Percentiles rank a stretch among this genome's conserved stretches.
Conservation (phyloP, 2,888 invertebrate genomes). For the Macrosoma leucophasiata region DNA sequence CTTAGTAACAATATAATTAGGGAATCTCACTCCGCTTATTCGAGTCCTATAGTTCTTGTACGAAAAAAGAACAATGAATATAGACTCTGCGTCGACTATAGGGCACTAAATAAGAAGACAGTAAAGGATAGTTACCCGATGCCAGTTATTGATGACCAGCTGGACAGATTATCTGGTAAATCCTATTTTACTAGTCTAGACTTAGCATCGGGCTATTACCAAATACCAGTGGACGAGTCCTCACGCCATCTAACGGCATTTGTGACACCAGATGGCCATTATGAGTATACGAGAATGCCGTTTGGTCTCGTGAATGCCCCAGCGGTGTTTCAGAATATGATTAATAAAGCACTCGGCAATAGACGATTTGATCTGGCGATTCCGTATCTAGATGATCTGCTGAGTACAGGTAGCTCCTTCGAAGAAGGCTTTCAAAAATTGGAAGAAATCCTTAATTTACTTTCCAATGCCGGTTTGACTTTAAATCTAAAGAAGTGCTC, state of each 20-base stretch:
- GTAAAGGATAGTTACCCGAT: conserved; percentile 18
- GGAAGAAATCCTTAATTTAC: neutral
- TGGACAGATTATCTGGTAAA: conserved; percentile 28
- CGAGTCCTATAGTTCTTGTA: conserved; percentile 20
- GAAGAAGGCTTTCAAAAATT: neutral
- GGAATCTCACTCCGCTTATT: conserved; percentile 15
- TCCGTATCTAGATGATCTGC: conserved; percentile 8
- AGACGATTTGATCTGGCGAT: conserved; percentile 4
- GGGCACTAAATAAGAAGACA: conserved; percentile 17
- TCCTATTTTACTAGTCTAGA: conserved; percentile 29
- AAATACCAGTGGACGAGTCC: conserved; percentile 27
- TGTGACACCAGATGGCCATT: conserved; percentile 33
- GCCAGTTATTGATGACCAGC: conserved; percentile 32
- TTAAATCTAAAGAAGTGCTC: conserved; percentile 1
- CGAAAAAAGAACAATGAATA: conserved; percentile 19
- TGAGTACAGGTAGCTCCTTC: neutral
- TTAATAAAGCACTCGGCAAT: conserved; percentile 16
- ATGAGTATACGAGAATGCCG: conserved; percentile 27
- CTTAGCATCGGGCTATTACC: conserved; percentile 32
- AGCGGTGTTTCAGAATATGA: conserved; percentile 27
- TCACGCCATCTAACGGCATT: conserved; percentile 34
- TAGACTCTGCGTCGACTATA: conserved; percentile 23
- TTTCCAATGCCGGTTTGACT: neutral
- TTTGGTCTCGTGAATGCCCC: conserved; percentile 31
- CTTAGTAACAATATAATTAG: conserved; percentile 13